Evolutionary conservation across 30 jellyfish, hydroid and myxozoan genomes (phyloP).

Genomic region (Aurelia aurita complex sp. Pacific): DNA sequence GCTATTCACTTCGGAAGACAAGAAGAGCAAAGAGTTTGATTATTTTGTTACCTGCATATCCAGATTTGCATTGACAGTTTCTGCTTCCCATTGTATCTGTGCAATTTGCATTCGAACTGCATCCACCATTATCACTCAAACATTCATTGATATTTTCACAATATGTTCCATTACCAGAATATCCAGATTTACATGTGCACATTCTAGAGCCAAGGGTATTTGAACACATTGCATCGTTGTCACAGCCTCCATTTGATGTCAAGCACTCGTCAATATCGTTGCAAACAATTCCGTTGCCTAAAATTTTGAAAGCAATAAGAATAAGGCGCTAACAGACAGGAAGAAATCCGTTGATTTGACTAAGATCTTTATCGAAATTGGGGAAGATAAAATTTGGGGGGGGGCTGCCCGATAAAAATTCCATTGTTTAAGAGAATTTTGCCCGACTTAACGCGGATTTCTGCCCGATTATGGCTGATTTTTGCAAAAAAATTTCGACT

Average conservation of each 20-base stretch:
- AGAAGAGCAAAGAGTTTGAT: too few species aligned
- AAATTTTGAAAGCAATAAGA: not conserved
- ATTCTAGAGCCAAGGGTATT: slow-evolving; percentile 3
- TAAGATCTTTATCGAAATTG: too few species aligned
- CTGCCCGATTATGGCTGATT: too few species aligned
- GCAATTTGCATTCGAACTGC: slow-evolving; percentile 22
- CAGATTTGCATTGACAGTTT: slow-evolving; percentile 19
- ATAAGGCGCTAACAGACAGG: too few species aligned
- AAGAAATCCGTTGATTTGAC: too few species aligned
- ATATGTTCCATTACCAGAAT: slow-evolving; percentile 46
- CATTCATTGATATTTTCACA: slow-evolving; percentile 36
- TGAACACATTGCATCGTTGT: slow-evolving; percentile 20
- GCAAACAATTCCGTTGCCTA: slow-evolving; percentile 45
- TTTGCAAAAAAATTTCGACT: too few species aligned
- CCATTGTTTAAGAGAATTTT: too few species aligned
- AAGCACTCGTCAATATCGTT: slow-evolving; percentile 43
- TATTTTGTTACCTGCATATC: slow-evolving; percentile 4
- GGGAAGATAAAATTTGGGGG: too few species aligned
- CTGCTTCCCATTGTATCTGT: slow-evolving; percentile 14
- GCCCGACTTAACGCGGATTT: too few species aligned
- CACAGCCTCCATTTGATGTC: slow-evolving; percentile 5
- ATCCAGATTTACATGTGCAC: slow-evolving; percentile 41
- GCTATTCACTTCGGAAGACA: too few species aligned
- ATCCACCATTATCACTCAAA: not conserved
- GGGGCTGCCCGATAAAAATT: too few species aligned